These are phyloP conservation scores for Chelidonichthys spinosus DNA, from an alignment of 2,797 vertebrate genomes.

Conservation along the genomic window DNA sequence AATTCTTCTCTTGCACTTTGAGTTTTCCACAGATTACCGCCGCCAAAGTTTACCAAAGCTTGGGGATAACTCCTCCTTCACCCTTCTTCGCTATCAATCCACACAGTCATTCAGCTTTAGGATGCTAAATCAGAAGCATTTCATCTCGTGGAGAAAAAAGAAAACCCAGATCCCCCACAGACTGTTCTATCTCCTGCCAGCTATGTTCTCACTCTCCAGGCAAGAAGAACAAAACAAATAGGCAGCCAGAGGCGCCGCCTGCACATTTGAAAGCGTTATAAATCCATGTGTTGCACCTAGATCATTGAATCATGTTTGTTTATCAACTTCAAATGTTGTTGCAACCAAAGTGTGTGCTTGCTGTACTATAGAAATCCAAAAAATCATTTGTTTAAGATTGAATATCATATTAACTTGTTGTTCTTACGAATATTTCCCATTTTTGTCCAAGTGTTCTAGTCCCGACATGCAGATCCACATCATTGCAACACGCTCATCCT, in stretches of 20 bases:
- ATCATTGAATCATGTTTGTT: constrained; percentile 5
- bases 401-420: not conserved
- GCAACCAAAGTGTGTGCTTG: not conserved
- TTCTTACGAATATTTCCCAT: not conserved
- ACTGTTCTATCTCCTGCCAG: constrained; percentile 54
- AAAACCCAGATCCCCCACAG: constrained; percentile 27
- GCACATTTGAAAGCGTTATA: constrained; percentile 20
- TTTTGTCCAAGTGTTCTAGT: not conserved
- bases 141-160: constrained; percentile 34
- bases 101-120: constrained; percentile 21
- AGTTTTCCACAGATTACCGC: constrained; percentile 17
- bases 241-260: constrained; percentile 13
- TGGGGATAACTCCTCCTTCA: constrained; percentile 12
- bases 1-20: constrained; percentile 30
- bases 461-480: not conserved
- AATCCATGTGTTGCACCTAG: not conserved
- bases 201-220: constrained; percentile 49
- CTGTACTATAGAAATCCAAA: not conserved
- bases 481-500: constrained; percentile 5
- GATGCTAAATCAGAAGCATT: constrained; percentile 50
- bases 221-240: constrained; percentile 49
- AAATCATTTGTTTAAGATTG: not conserved
- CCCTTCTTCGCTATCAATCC: constrained; percentile 10
- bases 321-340: constrained; percentile 2
- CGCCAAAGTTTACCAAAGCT: constrained; percentile 43